phyloP scores from a whole-genome alignment of 2,888 invertebrate species.

The Drymonia ruficornis region DNA sequence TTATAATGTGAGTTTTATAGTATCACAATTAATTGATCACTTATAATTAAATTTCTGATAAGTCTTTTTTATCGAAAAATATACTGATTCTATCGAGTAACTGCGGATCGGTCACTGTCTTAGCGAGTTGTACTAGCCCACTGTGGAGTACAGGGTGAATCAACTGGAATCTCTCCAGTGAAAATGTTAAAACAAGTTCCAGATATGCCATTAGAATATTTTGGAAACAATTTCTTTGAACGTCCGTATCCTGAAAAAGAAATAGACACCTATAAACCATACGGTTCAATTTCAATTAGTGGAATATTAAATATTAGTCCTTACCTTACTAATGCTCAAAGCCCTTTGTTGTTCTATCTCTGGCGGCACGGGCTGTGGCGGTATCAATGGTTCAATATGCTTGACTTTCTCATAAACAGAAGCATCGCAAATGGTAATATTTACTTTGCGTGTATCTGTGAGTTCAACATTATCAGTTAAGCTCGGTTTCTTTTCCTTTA shows the following conservation, averaged over 20 bases:
- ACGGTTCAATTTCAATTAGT: not conserved
- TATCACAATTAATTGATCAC: constrained; percentile 72
- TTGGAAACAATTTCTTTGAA: constrained; percentile 92
- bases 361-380: constrained; percentile 90
- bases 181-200: constrained; percentile 89
- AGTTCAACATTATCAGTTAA: constrained; percentile 58
- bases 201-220: constrained; percentile 94
- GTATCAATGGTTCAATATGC: constrained; percentile 75
- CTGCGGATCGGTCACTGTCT: constrained; percentile 77
- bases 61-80: constrained; percentile 82
- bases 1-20: constrained; percentile 55
- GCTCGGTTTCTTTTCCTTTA: constrained; percentile 61
- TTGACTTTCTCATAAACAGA: constrained; percentile 62
- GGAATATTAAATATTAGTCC: constrained; percentile 11
- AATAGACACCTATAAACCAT: constrained; percentile 9
- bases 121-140: constrained; percentile 74
- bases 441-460: constrained; percentile 64
- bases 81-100: constrained; percentile 80
- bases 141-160: constrained; percentile 73
- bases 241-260: constrained; percentile 90
- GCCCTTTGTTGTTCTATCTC: constrained; percentile 94
- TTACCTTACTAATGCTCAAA: constrained; percentile 92
- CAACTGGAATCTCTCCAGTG: constrained; percentile 84
- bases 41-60: constrained; percentile 73
- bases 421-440: constrained; percentile 71